phyloP scores from a whole-genome alignment of 2,888 invertebrate species.

The Euzetes globulus region DNA sequence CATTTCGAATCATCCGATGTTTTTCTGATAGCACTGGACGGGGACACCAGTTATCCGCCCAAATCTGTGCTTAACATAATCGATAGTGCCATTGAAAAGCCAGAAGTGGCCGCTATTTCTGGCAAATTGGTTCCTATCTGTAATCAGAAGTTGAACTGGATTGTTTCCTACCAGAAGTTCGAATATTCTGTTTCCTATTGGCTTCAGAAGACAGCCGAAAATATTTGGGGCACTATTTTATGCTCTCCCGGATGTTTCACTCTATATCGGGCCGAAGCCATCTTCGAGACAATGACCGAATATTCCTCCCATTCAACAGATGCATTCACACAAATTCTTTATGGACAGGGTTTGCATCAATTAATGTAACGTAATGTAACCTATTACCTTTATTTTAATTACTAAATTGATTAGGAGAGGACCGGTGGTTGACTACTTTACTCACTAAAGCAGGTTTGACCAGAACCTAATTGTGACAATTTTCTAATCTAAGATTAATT shows the following conservation, averaged over 20 bases:
- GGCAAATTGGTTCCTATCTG: neutral
- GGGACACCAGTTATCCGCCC: neutral
- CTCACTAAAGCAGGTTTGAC: neutral
- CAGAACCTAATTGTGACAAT: neutral
- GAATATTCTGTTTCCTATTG: slow-evolving; percentile 4
- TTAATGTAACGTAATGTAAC: too few species aligned
- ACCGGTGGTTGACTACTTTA: neutral
- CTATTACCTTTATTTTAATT: neutral
- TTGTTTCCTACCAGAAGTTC: slow-evolving; percentile 19
- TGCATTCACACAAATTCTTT: neutral
- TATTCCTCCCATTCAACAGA: neutral
- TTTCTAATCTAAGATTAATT: neutral
- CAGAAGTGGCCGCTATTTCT: neutral
- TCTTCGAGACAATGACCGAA: neutral
- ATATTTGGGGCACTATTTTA: slow-evolving; percentile 4
- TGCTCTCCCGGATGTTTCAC: slow-evolving; percentile 16
- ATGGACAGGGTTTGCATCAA: slow-evolving; percentile 1
- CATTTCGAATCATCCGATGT: neutral
- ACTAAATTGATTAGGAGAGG: slow-evolving; percentile 12
- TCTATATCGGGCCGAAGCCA: neutral
- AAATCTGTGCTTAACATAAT: neutral
- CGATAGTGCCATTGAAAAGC: neutral
- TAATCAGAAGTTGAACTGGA: neutral
- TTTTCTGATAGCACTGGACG: slow-evolving; percentile 4
- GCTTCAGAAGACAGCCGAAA: slow-evolving; percentile 23